Conservation (phyloP, 2,888 invertebrate genomes). For the Tipula unca region DNA sequence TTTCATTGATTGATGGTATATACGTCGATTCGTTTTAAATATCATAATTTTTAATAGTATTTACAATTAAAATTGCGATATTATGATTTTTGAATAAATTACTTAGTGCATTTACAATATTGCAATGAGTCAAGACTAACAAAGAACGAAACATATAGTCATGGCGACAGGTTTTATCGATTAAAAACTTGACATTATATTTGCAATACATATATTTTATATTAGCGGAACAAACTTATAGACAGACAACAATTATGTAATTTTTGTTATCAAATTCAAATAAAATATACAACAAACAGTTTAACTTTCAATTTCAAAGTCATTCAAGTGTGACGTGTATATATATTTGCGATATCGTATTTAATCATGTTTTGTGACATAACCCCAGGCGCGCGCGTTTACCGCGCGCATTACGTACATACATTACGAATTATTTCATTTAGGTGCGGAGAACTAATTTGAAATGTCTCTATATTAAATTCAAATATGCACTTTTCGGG, state of each 20-base stretch:
- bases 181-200: background rate
- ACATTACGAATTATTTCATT: background rate
- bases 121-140: background rate
- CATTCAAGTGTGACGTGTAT: background rate
- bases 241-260: background rate
- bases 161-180: background rate
- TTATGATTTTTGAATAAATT: too few species aligned
- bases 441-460: background rate
- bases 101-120: background rate
- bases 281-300: background rate
- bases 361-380: conserved; percentile 14
- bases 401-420: too few species aligned
- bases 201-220: background rate
- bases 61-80: too few species aligned
- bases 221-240: background rate
- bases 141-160: background rate
- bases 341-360: background rate
- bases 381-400: background rate
- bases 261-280: background rate
- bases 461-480: background rate
- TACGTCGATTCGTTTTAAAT: too few species aligned
- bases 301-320: conserved; percentile 14
- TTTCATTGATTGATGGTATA: too few species aligned
- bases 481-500: background rate
- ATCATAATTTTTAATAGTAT: too few species aligned